Conservation (phyloP, 2,113 vertebrate species). For the Terrapene triunguis region DNA sequence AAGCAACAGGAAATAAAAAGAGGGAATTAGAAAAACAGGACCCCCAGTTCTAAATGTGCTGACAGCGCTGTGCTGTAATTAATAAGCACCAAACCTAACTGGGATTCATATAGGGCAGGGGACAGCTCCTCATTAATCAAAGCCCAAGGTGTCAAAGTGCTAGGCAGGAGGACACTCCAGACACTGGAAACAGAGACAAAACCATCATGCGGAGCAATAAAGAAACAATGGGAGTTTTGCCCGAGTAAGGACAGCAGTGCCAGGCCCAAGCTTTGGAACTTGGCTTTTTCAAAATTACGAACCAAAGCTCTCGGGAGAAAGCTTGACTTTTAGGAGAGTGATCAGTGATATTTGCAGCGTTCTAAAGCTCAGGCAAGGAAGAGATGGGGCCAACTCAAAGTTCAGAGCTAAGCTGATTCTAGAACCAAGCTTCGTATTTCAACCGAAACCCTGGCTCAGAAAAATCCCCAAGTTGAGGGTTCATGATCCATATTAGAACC, state of each 20-base stretch:
- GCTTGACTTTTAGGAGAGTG: neutral
- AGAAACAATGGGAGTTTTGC: neutral
- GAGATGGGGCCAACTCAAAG: accelerated
- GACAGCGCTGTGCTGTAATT: conserved; percentile 71
- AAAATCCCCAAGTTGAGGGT: neutral
- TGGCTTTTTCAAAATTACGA: neutral
- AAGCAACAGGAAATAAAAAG: conserved; percentile 10
- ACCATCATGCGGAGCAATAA: neutral
- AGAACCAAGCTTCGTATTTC: neutral
- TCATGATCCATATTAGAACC: neutral
- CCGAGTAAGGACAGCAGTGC: accelerated
- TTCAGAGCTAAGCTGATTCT: accelerated
- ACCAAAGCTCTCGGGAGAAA: accelerated
- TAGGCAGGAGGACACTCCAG: conserved; percentile 47
- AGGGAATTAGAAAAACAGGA: conserved; percentile 66
- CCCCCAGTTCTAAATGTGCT: conserved; percentile 63
- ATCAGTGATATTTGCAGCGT: neutral
- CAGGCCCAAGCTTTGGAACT: accelerated
- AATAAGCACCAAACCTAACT: conserved; percentile 63
- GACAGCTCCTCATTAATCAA: conserved; percentile 72
- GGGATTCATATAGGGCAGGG: conserved; percentile 15
- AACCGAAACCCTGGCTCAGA: accelerated
- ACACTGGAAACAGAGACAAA: neutral
- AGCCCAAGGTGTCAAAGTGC: conserved; percentile 54
- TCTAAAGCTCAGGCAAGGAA: neutral